Conservation (phyloP, 2,888 invertebrate species). For the Xestia sexstrigata region DNA sequence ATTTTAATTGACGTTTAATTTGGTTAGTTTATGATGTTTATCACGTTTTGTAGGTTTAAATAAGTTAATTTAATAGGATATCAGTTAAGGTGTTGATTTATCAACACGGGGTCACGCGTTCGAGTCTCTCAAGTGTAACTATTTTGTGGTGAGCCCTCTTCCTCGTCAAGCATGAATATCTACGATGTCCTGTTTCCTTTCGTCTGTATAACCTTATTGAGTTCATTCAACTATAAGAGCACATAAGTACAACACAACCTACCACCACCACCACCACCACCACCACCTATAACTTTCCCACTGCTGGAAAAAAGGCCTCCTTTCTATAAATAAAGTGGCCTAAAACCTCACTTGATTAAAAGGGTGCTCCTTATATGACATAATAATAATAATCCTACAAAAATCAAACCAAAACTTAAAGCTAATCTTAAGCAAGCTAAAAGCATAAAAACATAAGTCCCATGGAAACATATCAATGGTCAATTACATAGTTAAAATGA, state of each 20-base stretch:
- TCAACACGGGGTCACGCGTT: conserved; percentile 11
- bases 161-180: conserved; percentile 29
- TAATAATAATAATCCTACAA: neutral
- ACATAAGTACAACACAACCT: neutral
- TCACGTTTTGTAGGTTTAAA: conserved; percentile 28
- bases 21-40: neutral
- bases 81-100: conserved; percentile 34
- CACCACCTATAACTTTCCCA: neutral
- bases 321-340: neutral
- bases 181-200: conserved; percentile 18
- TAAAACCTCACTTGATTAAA: neutral
- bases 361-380: neutral
- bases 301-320: neutral
- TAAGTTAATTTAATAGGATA: conserved; percentile 12
- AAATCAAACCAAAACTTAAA: neutral
- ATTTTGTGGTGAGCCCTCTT: conserved; percentile 28
- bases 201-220: neutral
- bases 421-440: neutral
- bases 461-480: conserved; percentile 7
- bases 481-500: conserved; percentile 34
- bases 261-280: too few species aligned
- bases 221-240: neutral
- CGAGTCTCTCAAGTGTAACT: conserved; percentile 22
- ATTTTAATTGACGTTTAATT: conserved; percentile 19
- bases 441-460: neutral